Base-by-base conservation (phyloP, 2,888 invertebrate species). In the Myopa tessellatipennis region DNA sequence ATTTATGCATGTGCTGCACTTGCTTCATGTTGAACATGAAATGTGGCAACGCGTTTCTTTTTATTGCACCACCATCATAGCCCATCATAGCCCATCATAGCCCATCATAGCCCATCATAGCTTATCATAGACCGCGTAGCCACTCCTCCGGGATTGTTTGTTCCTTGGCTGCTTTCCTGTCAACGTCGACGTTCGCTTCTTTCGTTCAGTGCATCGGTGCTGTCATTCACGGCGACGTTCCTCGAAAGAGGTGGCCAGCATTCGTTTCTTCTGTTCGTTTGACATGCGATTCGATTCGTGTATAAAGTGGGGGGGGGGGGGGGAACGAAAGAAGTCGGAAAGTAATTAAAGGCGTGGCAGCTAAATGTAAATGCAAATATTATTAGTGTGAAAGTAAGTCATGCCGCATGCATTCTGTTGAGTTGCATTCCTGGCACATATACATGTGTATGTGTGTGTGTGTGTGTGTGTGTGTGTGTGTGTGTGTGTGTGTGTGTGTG, bases 301-400 rank as follows among this genome's bases (percentile, higher is more conserved):
- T 40, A 61, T 26, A 73, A 12, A 36, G 36, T n/a, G n/a, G 12
- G n/a, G 34, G 0, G 65, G 65, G 8, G 5, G 8, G 8, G 2
- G 40, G 26, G 26, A 65, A 71, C 61, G 77, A 38, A 74, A 82
- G 81, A 80, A 72, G 80, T 79, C 79, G 81, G 72, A 79, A 79
- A 79, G 82, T 82, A 82, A 82, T 83, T 83, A 82, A 81, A 79
- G 82, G 82, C 81, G 82, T 82, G 83, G 81, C 81, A 80, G 79
- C 79, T 80, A 78, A 79, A 80, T 82, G 82, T 82, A 82, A 82
- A 82, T 81, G 82, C 81, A 82, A 83, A 82, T 83, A 79, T 80
- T 83, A 82, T 82, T 82, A 80, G 77, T 77, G 79, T 77, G 78
- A 81, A 77, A 78, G 80, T 79, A 71, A 63, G 52, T 52, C 58